These are phyloP conservation scores for Prionchulus punctatus DNA, from an alignment of 2,888 invertebrate species.

Conservation along the genomic window DNA sequence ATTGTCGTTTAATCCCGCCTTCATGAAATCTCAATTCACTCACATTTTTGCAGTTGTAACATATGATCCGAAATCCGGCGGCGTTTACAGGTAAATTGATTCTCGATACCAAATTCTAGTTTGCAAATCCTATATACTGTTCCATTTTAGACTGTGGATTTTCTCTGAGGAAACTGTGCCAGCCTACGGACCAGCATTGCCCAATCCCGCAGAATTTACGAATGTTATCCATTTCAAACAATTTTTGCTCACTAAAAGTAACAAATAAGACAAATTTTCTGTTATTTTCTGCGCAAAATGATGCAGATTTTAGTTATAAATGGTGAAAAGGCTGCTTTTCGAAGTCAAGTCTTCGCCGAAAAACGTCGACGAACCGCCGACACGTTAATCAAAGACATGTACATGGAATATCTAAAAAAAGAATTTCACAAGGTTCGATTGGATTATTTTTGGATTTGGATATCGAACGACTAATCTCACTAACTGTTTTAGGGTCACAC, in stretches of 20 bases:
- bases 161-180: conserved; percentile 77
- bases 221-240: conserved; percentile 64
- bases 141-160: conserved; percentile 51
- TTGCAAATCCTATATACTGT: no score
- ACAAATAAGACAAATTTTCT: no score
- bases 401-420: conserved; percentile 61
- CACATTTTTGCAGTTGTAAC: conserved; percentile 71
- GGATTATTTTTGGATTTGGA: no score
- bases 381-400: conserved; percentile 66
- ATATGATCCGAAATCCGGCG: no score
- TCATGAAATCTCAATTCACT: conserved; percentile 80
- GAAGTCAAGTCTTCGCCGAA: conserved; percentile 62
- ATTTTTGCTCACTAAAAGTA: conserved; percentile 62
- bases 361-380: conserved; percentile 70
- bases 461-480: no score
- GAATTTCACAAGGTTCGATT: no score
- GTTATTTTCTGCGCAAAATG: no score
- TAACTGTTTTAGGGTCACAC: no score
- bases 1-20: conserved; percentile 61
- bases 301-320: no score
- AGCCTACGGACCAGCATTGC: conserved; percentile 69
- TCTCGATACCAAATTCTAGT: no score
- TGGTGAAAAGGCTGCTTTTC: conserved; percentile 77
- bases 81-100: conserved; percentile 44
- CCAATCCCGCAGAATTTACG: conserved; percentile 66